phyloP scores from a whole-genome alignment of 1,140 invertebrate genomes.

The Lasaia peninsularis region DNA sequence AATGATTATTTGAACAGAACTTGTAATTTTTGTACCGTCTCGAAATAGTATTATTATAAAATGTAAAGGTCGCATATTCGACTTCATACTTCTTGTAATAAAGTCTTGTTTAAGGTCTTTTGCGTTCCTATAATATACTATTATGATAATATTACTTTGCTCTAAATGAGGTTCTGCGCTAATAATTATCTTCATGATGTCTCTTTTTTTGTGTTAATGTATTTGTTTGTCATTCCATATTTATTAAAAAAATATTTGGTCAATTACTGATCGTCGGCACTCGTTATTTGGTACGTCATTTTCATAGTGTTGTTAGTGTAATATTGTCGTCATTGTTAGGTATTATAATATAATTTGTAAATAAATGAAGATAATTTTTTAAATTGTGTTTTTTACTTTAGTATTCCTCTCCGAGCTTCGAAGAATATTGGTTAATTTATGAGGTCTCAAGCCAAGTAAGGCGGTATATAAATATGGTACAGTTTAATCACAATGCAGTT shows the following conservation, averaged over 20 bases:
- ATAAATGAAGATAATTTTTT: conserved; percentile 23
- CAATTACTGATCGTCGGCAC: conserved; percentile 7
- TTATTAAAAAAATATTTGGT: background rate
- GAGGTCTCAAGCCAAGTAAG: too few relatives aligned
- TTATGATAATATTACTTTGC: background rate
- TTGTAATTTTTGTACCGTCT: too few relatives aligned
- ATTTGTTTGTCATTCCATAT: conserved; percentile 13
- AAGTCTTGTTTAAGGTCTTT: too few relatives aligned
- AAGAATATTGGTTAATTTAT: too few relatives aligned
- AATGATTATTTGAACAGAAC: too few relatives aligned
- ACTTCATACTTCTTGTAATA: too few relatives aligned
- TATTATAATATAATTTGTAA: conserved; percentile 26
- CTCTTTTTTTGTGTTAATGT: background rate
- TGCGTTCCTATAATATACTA: too few relatives aligned
- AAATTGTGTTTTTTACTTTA: background rate
- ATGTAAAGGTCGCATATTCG: too few relatives aligned
- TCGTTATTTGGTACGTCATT: background rate
- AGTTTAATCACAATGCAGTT: too few relatives aligned
- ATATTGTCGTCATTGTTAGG: background rate
- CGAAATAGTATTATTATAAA: too few relatives aligned
- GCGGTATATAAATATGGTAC: too few relatives aligned
- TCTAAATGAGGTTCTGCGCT: background rate
- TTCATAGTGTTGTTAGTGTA: background rate
- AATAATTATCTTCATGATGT: background rate
- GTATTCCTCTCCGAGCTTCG: too few relatives aligned